These are phyloP conservation scores for Pogona vitticeps DNA, from an alignment of 2,113 vertebrate genomes.

Conservation along the genomic window DNA sequence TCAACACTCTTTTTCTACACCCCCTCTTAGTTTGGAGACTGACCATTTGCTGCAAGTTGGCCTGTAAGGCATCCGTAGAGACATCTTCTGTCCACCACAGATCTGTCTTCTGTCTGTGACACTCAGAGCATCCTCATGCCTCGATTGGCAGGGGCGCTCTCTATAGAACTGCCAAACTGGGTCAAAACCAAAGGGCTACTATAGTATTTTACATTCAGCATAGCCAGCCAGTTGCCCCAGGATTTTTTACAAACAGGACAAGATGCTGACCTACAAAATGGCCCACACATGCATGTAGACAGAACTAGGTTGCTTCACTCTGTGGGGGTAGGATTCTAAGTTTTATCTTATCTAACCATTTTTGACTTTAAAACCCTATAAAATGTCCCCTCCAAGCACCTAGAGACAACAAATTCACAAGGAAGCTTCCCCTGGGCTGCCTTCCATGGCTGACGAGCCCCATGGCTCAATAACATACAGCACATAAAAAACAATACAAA, in stretches of 20 bases:
- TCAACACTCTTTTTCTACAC: background rate
- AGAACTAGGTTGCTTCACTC: background rate
- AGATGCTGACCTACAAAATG: background rate
- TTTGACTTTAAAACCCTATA: no score
- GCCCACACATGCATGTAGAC: background rate
- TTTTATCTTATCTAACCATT: no score
- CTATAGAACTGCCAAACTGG: background rate
- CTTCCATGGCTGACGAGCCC: no score
- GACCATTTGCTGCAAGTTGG: background rate
- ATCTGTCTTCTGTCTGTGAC: background rate
- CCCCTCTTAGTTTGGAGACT: background rate
- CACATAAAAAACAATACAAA: no score
- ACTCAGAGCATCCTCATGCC: background rate
- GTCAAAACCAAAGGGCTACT: background rate
- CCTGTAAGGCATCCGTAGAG: background rate
- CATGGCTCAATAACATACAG: no score
- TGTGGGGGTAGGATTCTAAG: no score
- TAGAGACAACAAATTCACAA: no score
- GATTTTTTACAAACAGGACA: background rate
- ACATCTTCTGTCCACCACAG: background rate
- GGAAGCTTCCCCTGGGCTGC: no score
- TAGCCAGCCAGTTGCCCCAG: background rate
- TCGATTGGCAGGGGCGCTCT: background rate
- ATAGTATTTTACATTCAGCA: background rate
- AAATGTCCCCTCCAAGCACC: no score